A percentile compares a stretch with the other conserved stretches of the same genome.
Conservation (phyloP, 2,888 invertebrate genomes). For the Linnaemya vulpina region DNA sequence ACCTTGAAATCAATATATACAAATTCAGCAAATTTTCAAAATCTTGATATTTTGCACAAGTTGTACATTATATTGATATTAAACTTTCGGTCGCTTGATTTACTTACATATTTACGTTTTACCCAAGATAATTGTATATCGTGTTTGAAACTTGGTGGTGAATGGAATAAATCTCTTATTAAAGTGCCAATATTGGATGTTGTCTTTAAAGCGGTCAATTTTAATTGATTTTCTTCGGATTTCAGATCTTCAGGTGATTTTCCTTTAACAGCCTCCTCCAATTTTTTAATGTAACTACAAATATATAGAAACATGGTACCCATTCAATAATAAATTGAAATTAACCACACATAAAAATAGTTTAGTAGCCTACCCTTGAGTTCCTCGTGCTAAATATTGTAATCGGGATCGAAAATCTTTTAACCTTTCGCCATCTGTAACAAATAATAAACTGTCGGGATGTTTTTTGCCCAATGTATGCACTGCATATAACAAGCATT, state of each 20-base stretch:
- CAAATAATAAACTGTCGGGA: slow-evolving; percentile 89
- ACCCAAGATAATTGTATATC: slow-evolving; percentile 91
- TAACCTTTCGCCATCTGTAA: slow-evolving; percentile 88
- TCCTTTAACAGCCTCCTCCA: slow-evolving; percentile 85
- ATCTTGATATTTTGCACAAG: no score
- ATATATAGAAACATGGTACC: not conserved
- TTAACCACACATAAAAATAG: not conserved
- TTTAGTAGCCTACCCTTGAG: slow-evolving; percentile 88
- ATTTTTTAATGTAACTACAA: slow-evolving; percentile 82
- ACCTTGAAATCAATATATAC: no score
- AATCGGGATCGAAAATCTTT: slow-evolving; percentile 94
- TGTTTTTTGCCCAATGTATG: slow-evolving; percentile 91
- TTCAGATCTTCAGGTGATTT: slow-evolving; percentile 89
- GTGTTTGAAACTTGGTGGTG: slow-evolving; percentile 96
- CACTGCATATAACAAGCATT: slow-evolving; percentile 91
- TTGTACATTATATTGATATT: no score
- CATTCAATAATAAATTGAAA: not conserved
- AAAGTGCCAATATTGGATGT: slow-evolving; percentile 96
- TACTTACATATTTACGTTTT: slow-evolving; percentile 84
- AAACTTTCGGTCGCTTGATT: no score
- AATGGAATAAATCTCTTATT: slow-evolving; percentile 96
- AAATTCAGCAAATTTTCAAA: no score
- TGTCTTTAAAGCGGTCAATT: slow-evolving; percentile 92
- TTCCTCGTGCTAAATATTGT: slow-evolving; percentile 95
- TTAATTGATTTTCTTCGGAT: slow-evolving; percentile 90